Conservation (phyloP, 2,113 vertebrate species). For the Hyla sarda region DNA sequence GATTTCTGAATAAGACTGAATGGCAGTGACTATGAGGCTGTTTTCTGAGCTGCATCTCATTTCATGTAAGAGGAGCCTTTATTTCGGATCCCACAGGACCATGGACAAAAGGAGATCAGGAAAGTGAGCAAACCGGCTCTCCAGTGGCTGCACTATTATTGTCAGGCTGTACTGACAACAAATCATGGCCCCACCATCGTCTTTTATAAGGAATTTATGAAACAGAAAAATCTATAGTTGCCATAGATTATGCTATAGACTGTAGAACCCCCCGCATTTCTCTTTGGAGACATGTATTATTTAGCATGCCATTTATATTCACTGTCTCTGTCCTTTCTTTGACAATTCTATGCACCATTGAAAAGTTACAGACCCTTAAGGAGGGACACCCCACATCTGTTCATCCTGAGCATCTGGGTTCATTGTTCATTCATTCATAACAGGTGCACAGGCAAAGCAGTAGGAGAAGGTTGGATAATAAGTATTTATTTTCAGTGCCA, state of each 20-base stretch:
- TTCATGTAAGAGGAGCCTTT: constrained; percentile 45
- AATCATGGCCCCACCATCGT: background rate
- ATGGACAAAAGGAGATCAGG: constrained; percentile 18
- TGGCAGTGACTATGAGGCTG: background rate
- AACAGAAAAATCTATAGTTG: too few species aligned
- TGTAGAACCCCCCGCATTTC: too few species aligned
- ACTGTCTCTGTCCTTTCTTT: too few species aligned
- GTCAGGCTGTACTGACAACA: background rate
- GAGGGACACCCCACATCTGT: background rate
- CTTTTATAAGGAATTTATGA: background rate
- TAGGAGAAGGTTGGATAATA: too few species aligned
- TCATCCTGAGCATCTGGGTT: background rate
- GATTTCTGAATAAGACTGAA: background rate
- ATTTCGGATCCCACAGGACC: constrained; percentile 3
- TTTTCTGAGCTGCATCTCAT: constrained; percentile 18
- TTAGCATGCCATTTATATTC: background rate
- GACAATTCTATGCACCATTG: too few species aligned
- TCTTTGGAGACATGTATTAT: background rate
- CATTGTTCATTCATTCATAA: background rate
- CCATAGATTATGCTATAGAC: too few species aligned
- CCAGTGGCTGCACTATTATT: background rate
- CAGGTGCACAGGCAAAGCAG: too few species aligned
- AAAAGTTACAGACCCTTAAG: too few species aligned
- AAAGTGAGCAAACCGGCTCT: constrained; percentile 45
- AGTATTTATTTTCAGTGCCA: too few species aligned